phyloP scores from a whole-genome alignment of 2,888 invertebrate species.

The Brachycybe producta region DNA sequence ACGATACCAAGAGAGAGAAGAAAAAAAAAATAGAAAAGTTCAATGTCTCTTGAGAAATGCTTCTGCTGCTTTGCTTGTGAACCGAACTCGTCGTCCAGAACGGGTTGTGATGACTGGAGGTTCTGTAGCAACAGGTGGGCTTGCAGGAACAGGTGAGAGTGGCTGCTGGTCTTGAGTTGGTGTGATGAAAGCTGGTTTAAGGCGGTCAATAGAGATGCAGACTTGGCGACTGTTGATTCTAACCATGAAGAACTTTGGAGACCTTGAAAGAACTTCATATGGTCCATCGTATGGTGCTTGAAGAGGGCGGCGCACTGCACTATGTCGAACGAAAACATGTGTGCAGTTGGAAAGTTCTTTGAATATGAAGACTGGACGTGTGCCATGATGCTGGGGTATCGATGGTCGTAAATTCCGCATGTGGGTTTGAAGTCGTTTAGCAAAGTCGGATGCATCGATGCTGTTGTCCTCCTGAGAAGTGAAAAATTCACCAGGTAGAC shows the following conservation, averaged over 20 bases:
- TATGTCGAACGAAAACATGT: not conserved
- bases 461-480: too few species aligned
- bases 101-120: too few species aligned
- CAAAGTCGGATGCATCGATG: not conserved
- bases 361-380: not conserved
- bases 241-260: not conserved
- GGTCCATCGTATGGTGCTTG: not conserved
- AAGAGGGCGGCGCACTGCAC: not conserved
- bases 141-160: too few species aligned
- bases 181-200: not conserved
- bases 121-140: too few species aligned
- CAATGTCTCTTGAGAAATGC: too few species aligned
- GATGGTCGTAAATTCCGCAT: not conserved
- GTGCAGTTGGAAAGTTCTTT: not conserved
- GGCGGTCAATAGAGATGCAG: not conserved
- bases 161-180: too few species aligned
- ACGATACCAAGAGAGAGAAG: too few species aligned
- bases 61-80: too few species aligned
- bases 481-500: constrained; percentile 1
- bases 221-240: too few species aligned
- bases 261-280: not conserved
- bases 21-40: too few species aligned
- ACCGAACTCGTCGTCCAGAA: too few species aligned
- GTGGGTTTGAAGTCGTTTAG: not conserved
- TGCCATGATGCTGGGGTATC: not conserved